Evolutionary conservation across 2,797 vertebrate genomes (phyloP).

Genomic region (Sebastes alutus): DNA sequence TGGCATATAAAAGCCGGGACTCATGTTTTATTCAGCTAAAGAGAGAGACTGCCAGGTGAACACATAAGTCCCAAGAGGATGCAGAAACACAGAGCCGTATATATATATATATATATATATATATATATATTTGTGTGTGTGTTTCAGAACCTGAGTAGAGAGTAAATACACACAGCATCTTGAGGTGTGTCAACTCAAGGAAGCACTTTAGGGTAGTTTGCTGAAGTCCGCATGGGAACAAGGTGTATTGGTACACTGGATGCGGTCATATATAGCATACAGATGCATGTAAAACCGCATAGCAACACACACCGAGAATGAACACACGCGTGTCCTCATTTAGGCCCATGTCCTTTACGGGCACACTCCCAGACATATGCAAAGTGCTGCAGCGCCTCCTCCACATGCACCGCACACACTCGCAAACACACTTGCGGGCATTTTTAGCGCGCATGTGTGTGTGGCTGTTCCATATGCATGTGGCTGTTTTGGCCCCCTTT

Average conservation of each 20-base stretch:
- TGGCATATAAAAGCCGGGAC: too few species aligned
- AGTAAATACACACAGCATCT: constrained; percentile 65
- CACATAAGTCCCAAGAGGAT: constrained; percentile 69
- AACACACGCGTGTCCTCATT: constrained; percentile 26
- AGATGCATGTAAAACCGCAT: constrained; percentile 20
- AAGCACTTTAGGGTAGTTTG: constrained; percentile 68
- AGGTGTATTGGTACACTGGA: constrained; percentile 36
- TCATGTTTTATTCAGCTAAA: constrained; percentile 84
- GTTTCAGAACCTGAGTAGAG: constrained; percentile 47
- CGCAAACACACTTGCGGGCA: constrained; percentile 28
- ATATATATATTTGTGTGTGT: constrained; percentile 3
- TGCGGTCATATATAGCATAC: constrained; percentile 28
- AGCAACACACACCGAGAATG: constrained; percentile 20
- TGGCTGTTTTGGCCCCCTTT: constrained; percentile 48
- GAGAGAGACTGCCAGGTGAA: constrained; percentile 79
- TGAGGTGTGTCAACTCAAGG: constrained; percentile 53
- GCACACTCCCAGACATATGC: constrained; percentile 58
- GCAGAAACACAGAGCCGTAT: constrained; percentile 56
- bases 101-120: background rate
- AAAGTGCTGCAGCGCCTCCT: constrained; percentile 49
- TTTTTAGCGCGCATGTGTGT: constrained; percentile 35
- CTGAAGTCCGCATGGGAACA: constrained; percentile 52
- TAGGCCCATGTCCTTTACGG: constrained; percentile 36
- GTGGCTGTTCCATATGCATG: constrained; percentile 78
- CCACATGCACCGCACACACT: background rate